Conservation (phyloP, 30 jellyfish, hydroid and myxozoan species). For the Hydractinia symbiolongicarpus region DNA sequence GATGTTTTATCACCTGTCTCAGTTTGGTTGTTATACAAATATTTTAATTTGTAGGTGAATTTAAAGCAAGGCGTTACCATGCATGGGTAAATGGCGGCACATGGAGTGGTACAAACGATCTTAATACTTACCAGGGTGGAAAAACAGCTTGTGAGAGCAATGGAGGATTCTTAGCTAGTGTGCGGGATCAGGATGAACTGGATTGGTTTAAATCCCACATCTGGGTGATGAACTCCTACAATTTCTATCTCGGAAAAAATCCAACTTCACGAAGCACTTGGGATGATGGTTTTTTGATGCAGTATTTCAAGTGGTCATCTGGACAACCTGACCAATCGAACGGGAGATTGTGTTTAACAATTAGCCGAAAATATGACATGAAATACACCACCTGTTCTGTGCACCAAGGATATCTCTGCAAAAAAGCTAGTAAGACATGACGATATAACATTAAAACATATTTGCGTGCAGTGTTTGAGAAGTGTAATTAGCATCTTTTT, state of each 20-base stretch:
- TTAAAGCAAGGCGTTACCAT: neutral
- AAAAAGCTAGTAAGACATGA: neutral
- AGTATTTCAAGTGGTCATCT: constrained; percentile 7
- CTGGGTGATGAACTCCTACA: neutral
- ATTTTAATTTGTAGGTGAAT: neutral
- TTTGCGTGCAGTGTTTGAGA: too few species aligned
- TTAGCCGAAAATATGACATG: constrained; percentile 1
- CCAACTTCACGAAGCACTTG: neutral
- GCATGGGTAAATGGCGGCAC: neutral
- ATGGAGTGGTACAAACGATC: neutral
- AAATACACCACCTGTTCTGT: neutral
- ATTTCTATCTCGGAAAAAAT: constrained; percentile 5
- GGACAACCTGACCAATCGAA: constrained; percentile 5
- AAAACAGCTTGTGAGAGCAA: neutral
- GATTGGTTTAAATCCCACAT: constrained; percentile 5
- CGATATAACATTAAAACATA: too few species aligned
- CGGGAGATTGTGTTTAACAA: neutral
- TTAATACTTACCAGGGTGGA: neutral
- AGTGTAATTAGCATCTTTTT: too few species aligned
- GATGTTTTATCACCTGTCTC: too few species aligned
- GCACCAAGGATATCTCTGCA: constrained; percentile 1
- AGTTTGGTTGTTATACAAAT: too few species aligned
- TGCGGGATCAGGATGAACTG: constrained; percentile 3
- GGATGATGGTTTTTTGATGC: neutral
- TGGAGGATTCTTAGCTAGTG: constrained; percentile 4